phyloP scores from a whole-genome alignment of 2,888 invertebrate species.

The Sturmia bella region DNA sequence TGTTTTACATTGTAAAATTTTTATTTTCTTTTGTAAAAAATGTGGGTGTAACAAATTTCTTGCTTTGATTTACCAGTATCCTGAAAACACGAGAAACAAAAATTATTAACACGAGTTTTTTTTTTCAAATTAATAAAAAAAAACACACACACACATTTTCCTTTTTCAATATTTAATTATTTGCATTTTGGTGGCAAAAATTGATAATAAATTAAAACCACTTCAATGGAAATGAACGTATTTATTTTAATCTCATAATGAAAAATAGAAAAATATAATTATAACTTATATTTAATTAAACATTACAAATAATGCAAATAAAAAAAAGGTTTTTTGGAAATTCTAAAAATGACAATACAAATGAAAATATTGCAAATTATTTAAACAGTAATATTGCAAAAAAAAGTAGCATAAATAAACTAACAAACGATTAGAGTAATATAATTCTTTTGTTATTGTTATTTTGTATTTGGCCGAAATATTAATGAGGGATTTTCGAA shows the following conservation, averaged over 20 bases:
- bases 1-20: no score
- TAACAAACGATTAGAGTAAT: constrained; percentile 48
- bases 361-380: constrained; percentile 53
- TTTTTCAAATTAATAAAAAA: no score
- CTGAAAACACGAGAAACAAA: no score
- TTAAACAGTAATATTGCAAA: constrained; percentile 25
- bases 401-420: constrained; percentile 19
- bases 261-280: constrained; percentile 59
- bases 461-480: constrained; percentile 20
- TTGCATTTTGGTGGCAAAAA: constrained; percentile 25
- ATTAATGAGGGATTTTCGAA: constrained; percentile 46
- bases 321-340: constrained; percentile 43
- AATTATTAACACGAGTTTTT: no score
- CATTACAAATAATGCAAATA: constrained; percentile 46
- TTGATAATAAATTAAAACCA: constrained; percentile 55
- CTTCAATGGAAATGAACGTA: constrained; percentile 53
- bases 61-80: no score
- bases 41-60: no score
- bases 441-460: background rate
- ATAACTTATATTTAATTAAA: constrained; percentile 63
- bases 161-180: constrained; percentile 17
- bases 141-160: no score
- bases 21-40: no score
- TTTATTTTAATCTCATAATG: constrained; percentile 64
- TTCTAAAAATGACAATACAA: constrained; percentile 56